phyloP scores from a whole-genome alignment of 2,888 invertebrate genomes.

The Parochlus steinenii region DNA sequence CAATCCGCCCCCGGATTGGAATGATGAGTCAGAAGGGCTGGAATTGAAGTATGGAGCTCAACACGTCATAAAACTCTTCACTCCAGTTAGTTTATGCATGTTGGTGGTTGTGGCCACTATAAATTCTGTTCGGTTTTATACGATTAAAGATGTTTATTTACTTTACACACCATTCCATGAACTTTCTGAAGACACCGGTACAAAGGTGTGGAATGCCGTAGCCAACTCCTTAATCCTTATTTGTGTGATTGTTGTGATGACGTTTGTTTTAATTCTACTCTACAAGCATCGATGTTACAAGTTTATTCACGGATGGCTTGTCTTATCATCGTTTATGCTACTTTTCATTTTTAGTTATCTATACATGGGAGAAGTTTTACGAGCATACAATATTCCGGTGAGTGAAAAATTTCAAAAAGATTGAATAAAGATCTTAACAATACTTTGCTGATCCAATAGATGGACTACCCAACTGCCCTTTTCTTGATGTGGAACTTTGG shows the following conservation, averaged over 20 bases:
- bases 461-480: slow-evolving; percentile 81
- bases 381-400: slow-evolving; percentile 88
- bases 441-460: too few species aligned
- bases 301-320: slow-evolving; percentile 94
- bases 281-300: slow-evolving; percentile 96
- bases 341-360: slow-evolving; percentile 90
- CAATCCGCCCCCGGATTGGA: too few species aligned
- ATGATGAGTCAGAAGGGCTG: slow-evolving; percentile 41
- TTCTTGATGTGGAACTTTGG: slow-evolving; percentile 97
- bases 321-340: slow-evolving; percentile 85
- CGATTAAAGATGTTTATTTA: slow-evolving; percentile 75
- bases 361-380: slow-evolving; percentile 80
- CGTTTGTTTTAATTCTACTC: slow-evolving; percentile 77
- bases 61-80: slow-evolving; percentile 97
- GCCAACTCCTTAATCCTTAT: slow-evolving; percentile 92
- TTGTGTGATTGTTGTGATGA: slow-evolving; percentile 88
- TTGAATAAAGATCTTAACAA: too few species aligned
- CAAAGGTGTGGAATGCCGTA: slow-evolving; percentile 89
- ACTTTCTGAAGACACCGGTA: slow-evolving; percentile 68
- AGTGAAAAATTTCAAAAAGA: too few species aligned
- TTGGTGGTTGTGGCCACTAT: slow-evolving; percentile 96
- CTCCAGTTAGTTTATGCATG: slow-evolving; percentile 97
- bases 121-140: slow-evolving; percentile 82
- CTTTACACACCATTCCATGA: slow-evolving; percentile 98
- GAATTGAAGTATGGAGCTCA: slow-evolving; percentile 94